These are phyloP conservation scores for Alces alces DNA, from an alignment of 2,113 vertebrate genomes.

Conservation along the genomic window DNA sequence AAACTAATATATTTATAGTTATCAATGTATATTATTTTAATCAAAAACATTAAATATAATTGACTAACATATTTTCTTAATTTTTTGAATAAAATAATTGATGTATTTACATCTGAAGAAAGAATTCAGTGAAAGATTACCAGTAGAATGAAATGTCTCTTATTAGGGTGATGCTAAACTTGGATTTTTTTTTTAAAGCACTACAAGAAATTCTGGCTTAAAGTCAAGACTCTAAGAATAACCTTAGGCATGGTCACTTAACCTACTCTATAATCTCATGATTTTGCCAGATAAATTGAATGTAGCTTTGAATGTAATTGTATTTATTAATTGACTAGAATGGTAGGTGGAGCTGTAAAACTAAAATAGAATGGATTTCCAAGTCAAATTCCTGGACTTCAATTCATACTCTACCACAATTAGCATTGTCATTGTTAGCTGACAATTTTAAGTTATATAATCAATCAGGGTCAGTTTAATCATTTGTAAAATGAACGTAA, in stretches of 20 bases:
- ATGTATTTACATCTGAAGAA: not conserved
- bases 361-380: not conserved
- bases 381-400: not conserved
- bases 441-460: not conserved
- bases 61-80: not conserved
- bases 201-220: not conserved
- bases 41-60: not conserved
- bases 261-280: not conserved
- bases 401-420: not conserved
- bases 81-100: not conserved
- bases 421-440: not conserved
- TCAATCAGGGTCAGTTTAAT: not conserved
- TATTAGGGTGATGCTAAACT: not conserved
- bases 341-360: not conserved
- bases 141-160: not conserved
- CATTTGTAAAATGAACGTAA: not conserved
- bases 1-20: not conserved
- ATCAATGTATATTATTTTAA: not conserved
- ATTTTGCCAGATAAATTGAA: not conserved
- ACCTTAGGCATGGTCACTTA: not conserved
- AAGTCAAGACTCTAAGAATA: not conserved
- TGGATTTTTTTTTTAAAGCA: not conserved
- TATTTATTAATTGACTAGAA: not conserved
- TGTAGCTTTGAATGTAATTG: not conserved
- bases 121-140: not conserved